These are phyloP conservation scores for Cotesia vestalis DNA, from an alignment of 1,140 invertebrate genomes.

Conservation along the genomic window DNA sequence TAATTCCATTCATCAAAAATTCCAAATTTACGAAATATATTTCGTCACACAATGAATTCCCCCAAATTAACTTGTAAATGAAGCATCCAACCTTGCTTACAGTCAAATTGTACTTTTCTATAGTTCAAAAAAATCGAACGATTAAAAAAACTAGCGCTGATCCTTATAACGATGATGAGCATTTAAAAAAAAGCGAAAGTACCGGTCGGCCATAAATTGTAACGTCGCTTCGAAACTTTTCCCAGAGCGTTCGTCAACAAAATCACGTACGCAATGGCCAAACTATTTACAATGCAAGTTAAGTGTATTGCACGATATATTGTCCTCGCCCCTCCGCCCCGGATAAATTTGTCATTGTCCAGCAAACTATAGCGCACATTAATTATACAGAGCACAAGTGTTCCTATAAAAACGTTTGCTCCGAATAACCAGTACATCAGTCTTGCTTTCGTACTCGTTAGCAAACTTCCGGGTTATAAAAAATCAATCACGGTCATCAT, in stretches of 20 bases:
- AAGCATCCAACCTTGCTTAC: too few species aligned
- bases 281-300: slow-evolving; percentile 53
- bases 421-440: slow-evolving; percentile 53
- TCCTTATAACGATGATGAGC: background rate
- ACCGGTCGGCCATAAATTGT: slow-evolving; percentile 18
- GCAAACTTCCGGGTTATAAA: slow-evolving; percentile 35
- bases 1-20: too few species aligned
- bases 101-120: too few species aligned
- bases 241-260: slow-evolving; percentile 23
- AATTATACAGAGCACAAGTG: too few species aligned
- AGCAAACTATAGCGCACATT: too few species aligned
- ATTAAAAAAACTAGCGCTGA: background rate
- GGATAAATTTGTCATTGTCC: slow-evolving; percentile 21
- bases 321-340: slow-evolving; percentile 29
- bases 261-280: slow-evolving; percentile 54
- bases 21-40: too few species aligned
- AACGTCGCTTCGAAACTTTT: slow-evolving; percentile 53
- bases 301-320: slow-evolving; percentile 37
- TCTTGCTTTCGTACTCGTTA: slow-evolving; percentile 48
- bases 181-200: slow-evolving; percentile 28
- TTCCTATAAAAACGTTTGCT: slow-evolving; percentile 63
- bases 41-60: too few species aligned
- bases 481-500: slow-evolving; percentile 46
- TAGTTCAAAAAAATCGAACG: too few species aligned
- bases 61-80: too few species aligned